phyloP scores from a whole-genome alignment of 2,888 invertebrate species.

The Coleophora deauratella region DNA sequence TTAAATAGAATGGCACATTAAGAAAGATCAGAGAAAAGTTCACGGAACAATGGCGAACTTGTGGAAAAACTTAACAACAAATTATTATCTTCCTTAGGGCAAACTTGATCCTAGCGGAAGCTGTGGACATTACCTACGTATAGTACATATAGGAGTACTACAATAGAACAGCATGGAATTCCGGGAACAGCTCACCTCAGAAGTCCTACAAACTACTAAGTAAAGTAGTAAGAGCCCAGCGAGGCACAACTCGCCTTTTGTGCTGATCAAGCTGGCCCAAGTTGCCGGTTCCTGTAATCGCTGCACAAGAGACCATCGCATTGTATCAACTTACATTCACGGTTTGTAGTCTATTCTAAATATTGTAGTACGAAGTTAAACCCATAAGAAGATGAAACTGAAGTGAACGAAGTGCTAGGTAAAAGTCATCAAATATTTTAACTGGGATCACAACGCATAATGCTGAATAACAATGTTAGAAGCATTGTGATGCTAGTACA shows the following conservation, averaged over 20 bases:
- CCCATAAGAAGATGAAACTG: too few species aligned
- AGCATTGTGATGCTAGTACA: too few species aligned
- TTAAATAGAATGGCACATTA: too few species aligned
- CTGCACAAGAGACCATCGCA: slow-evolving; percentile 13
- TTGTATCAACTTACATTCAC: slow-evolving; percentile 15
- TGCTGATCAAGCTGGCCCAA: slow-evolving; percentile 29
- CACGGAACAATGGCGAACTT: background rate
- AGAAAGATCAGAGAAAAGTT: too few species aligned
- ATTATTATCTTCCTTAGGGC: background rate
- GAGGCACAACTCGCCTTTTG: slow-evolving; percentile 30
- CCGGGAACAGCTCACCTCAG: slow-evolving; percentile 13
- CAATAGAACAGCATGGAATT: too few species aligned
- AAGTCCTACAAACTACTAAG: slow-evolving; percentile 42
- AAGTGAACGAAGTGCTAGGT: too few species aligned
- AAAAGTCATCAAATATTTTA: too few species aligned
- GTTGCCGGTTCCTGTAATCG: slow-evolving; percentile 21
- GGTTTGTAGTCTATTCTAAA: background rate
- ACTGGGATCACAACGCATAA: too few species aligned
- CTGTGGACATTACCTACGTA: too few species aligned
- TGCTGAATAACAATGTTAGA: too few species aligned
- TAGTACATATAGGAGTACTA: too few species aligned
- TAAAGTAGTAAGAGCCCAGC: slow-evolving; percentile 27
- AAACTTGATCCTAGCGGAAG: too few species aligned
- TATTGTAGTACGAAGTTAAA: background rate
- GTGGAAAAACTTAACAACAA: background rate